phyloP scores from a whole-genome alignment of 2,888 invertebrate species.

The Lasioglossum morio region DNA sequence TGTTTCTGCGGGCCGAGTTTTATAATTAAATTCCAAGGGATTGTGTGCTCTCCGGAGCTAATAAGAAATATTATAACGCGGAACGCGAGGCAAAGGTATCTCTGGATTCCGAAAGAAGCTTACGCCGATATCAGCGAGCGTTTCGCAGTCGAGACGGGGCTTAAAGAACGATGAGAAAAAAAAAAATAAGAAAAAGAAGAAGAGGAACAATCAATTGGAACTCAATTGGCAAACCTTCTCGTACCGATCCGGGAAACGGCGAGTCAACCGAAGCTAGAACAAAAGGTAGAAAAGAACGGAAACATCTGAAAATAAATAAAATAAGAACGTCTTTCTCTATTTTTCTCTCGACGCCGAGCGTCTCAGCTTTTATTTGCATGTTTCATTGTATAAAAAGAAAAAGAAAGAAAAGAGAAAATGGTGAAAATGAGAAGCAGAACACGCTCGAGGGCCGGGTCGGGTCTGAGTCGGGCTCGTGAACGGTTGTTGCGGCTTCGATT shows the following conservation, averaged over 20 bases:
- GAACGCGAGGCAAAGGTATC: background rate
- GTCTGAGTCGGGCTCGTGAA: conserved; percentile 48
- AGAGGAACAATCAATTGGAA: conserved; percentile 4
- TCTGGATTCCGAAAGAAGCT: background rate
- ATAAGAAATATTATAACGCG: conserved; percentile 15
- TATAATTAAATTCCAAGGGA: conserved; percentile 7
- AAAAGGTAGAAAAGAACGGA: background rate
- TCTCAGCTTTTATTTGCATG: conserved; percentile 73
- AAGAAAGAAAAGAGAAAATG: background rate
- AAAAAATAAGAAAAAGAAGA: background rate
- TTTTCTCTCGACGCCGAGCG: conserved; percentile 60
- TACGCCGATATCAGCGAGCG: background rate
- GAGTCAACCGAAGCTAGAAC: background rate
- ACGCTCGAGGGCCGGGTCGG: too few species aligned
- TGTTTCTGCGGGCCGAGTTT: background rate
- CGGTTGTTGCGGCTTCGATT: conserved; percentile 59
- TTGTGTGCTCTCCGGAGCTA: background rate
- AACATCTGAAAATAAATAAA: conserved; percentile 1
- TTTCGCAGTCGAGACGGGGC: background rate
- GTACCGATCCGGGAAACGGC: background rate
- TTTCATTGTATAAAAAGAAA: conserved; percentile 79
- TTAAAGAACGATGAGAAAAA: background rate
- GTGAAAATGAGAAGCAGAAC: conserved; percentile 77
- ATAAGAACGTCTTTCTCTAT: conserved; percentile 31
- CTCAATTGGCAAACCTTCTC: background rate